Base-by-base conservation (phyloP, 2,797 vertebrate genomes). In the Siniperca scherzeri region DNA sequence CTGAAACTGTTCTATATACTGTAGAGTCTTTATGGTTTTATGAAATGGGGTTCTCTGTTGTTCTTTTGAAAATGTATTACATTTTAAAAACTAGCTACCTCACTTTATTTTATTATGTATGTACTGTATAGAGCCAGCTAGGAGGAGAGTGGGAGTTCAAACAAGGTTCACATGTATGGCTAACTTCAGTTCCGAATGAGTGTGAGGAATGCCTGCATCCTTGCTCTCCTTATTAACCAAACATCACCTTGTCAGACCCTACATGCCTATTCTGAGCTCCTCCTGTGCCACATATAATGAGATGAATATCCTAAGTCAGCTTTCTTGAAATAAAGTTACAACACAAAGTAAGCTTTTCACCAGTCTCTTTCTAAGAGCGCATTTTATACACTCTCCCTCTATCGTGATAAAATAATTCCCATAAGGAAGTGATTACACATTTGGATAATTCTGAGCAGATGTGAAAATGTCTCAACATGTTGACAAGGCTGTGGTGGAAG, bases 371-470 rank as follows among this genome's bases (percentile, higher is more conserved):
- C 76, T 89, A 81, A 90, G 88, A 92, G 85, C 44, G n/a, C 82
- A 90, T 91, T 93, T 91, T 80, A 90, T 87, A 91, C 78, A 75
- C 87, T 86, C 77, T 75, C 84, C 69, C 82, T 79, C 81, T 79
- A 64, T 92, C 77, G 12, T 85, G 90, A 95, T 95, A 78, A 93
- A 95, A 95, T 93, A 85, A 94, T 93, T 93, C 89, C 92, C 91
- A 92, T 83, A 81, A 93, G 94, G 93, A 95, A 93, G 89, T 93
- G 92, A 95, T 95, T 95, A 93, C 92, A 95, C 86, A 91, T 93
- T 91, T 70, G 85, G 87, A 89, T 95, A 93, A 96, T 91, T 92
- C 92, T 88, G 77, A 94, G 92, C 95, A 96, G 94, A 96, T 96
- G 94, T 95, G 93, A 91, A 93, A 94, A 93, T 87, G 94, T 90